Base-by-base conservation (phyloP, 2,113 vertebrate species). In the Tursiops truncatus region DNA sequence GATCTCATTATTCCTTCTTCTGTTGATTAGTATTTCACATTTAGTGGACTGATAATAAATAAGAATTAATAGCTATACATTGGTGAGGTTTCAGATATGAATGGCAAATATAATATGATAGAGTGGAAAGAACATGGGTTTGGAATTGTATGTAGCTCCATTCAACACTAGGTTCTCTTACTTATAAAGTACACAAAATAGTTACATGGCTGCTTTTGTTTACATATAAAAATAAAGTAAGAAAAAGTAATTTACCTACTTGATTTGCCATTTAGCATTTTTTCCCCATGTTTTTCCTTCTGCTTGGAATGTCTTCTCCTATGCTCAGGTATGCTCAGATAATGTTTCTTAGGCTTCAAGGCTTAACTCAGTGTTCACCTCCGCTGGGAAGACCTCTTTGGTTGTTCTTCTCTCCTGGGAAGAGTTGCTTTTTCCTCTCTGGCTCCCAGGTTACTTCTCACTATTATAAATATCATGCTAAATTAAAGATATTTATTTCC, bases 21-120 rank as follows among this genome's bases (percentile, higher is more conserved):
- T 56, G 82, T 95, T 93, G 58, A 87, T 84, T 96, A 97, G 70
- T 93, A 97, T 97, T 96, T 96, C 74, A 63, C 68, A 62, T 8
- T 96, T 87, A 5, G 3, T 93, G 12, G 38, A 8, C 41, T 95
- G 80, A 95, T 58, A 95, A 63, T 25, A 50, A 84, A 91, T 33
- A 68, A 58, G 11, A 6, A 93, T 77, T 67, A 85, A 68, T 70
- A 60, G 15, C 7, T 65, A 91, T 25, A 86, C n/a, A 79, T 3
- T 65, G 77, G 33, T 67, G 18, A 89, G 4, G 12, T 70, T 91
- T 86, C 56, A 13, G 47, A 14, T 74, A 41, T 36, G 20, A 95
- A 70, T n/a, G 38, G 25, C 18, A 60, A 71, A 67, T 58, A 47
- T 31, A 41, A 70, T 67, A 5, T 21, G 38, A 36, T 70, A 77